Evolutionary conservation across 2,888 invertebrate species (phyloP).

Genomic region (Cosmia pyralina): DNA sequence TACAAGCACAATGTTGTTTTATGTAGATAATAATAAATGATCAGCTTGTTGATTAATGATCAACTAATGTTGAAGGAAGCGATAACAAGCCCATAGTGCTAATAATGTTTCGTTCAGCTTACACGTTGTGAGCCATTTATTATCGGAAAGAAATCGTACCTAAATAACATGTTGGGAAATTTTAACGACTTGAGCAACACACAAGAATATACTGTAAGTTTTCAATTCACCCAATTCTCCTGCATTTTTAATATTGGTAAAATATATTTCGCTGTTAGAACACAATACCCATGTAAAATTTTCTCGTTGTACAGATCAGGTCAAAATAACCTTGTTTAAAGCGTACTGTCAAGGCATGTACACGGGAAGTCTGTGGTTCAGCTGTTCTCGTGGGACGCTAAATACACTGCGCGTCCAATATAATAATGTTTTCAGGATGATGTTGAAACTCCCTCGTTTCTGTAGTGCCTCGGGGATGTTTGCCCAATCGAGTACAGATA

Average conservation of each 20-base stretch:
- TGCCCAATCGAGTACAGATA: too few relatives aligned
- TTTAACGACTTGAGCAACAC: too few relatives aligned
- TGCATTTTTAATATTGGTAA: not conserved
- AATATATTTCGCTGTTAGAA: not conserved
- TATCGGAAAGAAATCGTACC: not conserved
- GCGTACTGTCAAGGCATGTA: too few relatives aligned
- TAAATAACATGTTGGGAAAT: not conserved
- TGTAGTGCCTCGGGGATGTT: too few relatives aligned
- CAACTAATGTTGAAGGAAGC: conserved; percentile 21
- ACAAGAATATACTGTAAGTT: not conserved
- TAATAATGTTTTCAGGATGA: too few relatives aligned
- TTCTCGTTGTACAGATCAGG: too few relatives aligned
- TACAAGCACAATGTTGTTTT: not conserved
- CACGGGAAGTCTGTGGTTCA: too few relatives aligned
- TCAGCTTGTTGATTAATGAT: conserved; percentile 46
- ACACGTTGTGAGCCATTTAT: conserved; percentile 15
- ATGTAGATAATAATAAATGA: conserved; percentile 25
- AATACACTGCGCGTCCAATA: too few relatives aligned
- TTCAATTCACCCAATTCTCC: not conserved
- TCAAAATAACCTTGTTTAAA: too few relatives aligned
- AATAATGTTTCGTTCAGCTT: conserved; percentile 22
- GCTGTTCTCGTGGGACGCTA: too few relatives aligned
- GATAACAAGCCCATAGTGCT: conserved; percentile 26
- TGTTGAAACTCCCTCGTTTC: too few relatives aligned
- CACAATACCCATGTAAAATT: not conserved